Evolutionary conservation across 2,113 vertebrate species (phyloP).

Genomic region (Holacanthus passer): DNA sequence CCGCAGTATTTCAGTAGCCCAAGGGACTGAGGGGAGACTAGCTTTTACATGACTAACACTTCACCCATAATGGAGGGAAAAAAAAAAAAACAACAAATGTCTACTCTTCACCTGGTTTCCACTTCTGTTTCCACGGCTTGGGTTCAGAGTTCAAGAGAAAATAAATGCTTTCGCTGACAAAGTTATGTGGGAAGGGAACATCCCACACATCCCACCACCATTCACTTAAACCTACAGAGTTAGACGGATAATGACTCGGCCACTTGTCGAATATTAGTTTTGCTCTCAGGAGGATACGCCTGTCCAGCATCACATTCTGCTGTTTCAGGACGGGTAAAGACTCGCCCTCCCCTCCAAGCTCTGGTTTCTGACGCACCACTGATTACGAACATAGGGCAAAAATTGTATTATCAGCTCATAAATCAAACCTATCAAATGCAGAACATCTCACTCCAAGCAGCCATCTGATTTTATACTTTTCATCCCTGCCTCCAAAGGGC

Average conservation of each 20-base stretch:
- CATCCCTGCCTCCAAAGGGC: conserved; percentile 38
- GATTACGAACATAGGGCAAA: conserved; percentile 13
- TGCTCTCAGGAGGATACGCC: conserved; percentile 44
- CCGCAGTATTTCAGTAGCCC: conserved; percentile 55
- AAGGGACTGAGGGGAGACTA: conserved; percentile 41
- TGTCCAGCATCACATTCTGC: conserved; percentile 49
- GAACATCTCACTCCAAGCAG: conserved; percentile 43
- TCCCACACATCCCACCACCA: conserved; percentile 42
- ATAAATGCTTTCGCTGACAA: conserved; percentile 70
- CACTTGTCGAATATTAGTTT: conserved; percentile 41
- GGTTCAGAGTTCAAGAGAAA: conserved; percentile 68
- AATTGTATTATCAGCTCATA: conserved; percentile 32
- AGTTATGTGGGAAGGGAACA: conserved; percentile 60
- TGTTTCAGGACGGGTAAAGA: conserved; percentile 49
- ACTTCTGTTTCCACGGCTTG: conserved; percentile 63
- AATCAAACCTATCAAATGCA: conserved; percentile 42
- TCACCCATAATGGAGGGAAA: background rate
- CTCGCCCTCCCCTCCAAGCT: conserved; percentile 43
- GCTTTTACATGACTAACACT: conserved; percentile 61
- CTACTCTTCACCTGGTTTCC: conserved; percentile 68
- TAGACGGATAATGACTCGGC: conserved; percentile 31
- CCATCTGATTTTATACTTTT: conserved; percentile 50
- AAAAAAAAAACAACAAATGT: conserved; percentile 5
- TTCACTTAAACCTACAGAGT: conserved; percentile 39
- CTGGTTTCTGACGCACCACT: conserved; percentile 45